A percentile compares a stretch with the other conserved stretches of the same genome.
These are phyloP conservation scores for Nipponia nippon DNA, from an alignment of 2,113 vertebrate genomes.

Conservation along the genomic window DNA sequence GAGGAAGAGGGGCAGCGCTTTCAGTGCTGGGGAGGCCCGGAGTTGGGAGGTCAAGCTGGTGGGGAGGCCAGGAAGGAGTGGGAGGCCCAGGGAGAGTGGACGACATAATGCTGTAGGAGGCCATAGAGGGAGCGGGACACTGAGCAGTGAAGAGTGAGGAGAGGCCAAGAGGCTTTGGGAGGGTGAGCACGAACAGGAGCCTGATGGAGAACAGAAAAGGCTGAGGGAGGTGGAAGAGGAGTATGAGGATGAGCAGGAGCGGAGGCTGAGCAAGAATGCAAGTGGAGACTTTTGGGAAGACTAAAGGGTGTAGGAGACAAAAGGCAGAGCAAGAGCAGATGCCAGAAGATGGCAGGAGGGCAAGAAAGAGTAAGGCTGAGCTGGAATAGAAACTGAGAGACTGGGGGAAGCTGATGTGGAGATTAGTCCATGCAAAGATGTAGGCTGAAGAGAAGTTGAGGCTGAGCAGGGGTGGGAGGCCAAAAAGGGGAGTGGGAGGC, in stretches of 20 bases:
- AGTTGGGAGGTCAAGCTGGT: background rate
- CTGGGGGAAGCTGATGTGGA: background rate
- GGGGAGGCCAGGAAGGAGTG: background rate
- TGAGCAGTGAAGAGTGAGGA: background rate
- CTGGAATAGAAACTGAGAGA: accelerated
- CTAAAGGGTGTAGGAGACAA: background rate
- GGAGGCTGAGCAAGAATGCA: background rate
- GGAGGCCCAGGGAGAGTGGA: background rate
- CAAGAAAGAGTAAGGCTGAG: background rate
- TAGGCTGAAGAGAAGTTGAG: background rate
- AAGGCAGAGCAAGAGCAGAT: background rate
- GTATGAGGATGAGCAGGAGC: background rate
- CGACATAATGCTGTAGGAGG: accelerated
- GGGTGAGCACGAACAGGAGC: background rate
- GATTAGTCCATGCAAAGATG: accelerated
- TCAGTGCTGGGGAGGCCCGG: background rate
- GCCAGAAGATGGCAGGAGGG: background rate
- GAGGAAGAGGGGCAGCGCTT: background rate
- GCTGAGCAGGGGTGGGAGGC: background rate
- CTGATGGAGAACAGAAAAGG: background rate
- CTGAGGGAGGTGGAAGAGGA: background rate
- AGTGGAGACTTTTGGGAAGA: background rate
- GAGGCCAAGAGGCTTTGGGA: background rate
- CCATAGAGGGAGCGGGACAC: background rate
- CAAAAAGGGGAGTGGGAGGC: background rate